Evolutionary conservation across 2,797 vertebrate species (phyloP).

Genomic region (Merluccius polli): DNA sequence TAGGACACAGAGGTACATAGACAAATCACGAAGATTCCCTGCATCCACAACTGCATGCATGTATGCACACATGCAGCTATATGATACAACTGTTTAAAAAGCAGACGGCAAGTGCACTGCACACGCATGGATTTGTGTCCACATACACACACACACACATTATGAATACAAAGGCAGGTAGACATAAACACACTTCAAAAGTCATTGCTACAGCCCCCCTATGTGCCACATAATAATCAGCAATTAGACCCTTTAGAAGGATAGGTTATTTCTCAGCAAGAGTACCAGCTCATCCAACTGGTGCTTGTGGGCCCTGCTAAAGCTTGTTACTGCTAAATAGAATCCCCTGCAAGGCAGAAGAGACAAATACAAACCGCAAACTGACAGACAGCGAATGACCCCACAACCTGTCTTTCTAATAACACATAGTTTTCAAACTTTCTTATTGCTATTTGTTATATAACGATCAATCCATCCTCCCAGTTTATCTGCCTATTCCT

Average conservation of each 20-base stretch:
- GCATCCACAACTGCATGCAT: background rate
- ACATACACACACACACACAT: slow-evolving; percentile 14
- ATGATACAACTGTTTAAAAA: background rate
- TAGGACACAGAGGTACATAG: background rate
- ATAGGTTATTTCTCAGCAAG: slow-evolving; percentile 25
- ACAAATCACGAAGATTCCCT: background rate
- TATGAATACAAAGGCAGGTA: slow-evolving; percentile 5
- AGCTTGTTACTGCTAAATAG: slow-evolving; percentile 1
- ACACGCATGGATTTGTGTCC: background rate
- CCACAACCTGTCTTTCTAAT: background rate
- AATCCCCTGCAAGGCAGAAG: background rate
- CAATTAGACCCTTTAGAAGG: slow-evolving; percentile 41
- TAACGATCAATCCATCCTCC: background rate
- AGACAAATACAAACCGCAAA: background rate
- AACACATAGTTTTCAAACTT: background rate
- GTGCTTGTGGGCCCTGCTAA: slow-evolving; percentile 16
- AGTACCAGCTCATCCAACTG: slow-evolving; percentile 19
- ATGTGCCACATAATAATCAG: slow-evolving; percentile 38
- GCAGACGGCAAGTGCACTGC: slow-evolving; percentile 1
- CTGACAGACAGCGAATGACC: background rate
- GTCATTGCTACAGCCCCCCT: background rate
- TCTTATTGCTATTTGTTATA: background rate
- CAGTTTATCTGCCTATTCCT: background rate
- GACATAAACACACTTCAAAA: background rate
- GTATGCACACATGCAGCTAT: slow-evolving; percentile 2